These are phyloP conservation scores for Drosophila longiperda DNA, from an alignment of 2,888 invertebrate genomes.

Conservation along the genomic window DNA sequence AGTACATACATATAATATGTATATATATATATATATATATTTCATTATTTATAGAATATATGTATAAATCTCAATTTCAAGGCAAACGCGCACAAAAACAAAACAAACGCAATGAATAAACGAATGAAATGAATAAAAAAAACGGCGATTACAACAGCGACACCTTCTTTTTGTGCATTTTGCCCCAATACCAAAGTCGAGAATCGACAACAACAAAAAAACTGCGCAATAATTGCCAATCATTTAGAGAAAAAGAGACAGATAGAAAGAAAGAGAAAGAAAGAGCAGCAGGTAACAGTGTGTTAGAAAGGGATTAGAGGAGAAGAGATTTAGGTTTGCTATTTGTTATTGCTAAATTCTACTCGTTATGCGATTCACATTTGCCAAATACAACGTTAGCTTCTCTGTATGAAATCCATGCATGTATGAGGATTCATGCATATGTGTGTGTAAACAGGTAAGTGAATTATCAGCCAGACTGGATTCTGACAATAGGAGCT, in stretches of 20 bases:
- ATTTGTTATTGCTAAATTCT: constrained; percentile 50
- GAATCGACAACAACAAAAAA: constrained; percentile 44
- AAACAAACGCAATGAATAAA: constrained; percentile 42
- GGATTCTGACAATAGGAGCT: constrained; percentile 46
- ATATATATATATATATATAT: constrained; percentile 5
- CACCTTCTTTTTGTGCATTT: constrained; percentile 65
- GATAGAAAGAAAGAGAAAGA: constrained; percentile 1
- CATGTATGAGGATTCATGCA: neutral
- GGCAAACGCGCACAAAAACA: constrained; percentile 27
- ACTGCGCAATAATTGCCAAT: constrained; percentile 72
- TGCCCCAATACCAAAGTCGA: constrained; percentile 49
- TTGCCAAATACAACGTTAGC: constrained; percentile 30
- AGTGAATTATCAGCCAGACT: constrained; percentile 47
- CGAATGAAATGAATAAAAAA: constrained; percentile 52
- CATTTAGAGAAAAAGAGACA: constrained; percentile 8
- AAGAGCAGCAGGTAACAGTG: constrained; percentile 3
- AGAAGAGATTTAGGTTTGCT: constrained; percentile 9
- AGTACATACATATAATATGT: neutral
- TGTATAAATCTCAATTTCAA: constrained; percentile 67
- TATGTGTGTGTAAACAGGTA: constrained; percentile 28
- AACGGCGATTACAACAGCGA: constrained; percentile 67
- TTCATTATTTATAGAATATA: constrained; percentile 72
- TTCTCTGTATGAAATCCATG: constrained; percentile 6
- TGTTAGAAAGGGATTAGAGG: neutral
- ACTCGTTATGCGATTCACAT: constrained; percentile 56